Base-by-base conservation (phyloP, 2,888 invertebrate species). In the Drosophila percnosoma region DNA sequence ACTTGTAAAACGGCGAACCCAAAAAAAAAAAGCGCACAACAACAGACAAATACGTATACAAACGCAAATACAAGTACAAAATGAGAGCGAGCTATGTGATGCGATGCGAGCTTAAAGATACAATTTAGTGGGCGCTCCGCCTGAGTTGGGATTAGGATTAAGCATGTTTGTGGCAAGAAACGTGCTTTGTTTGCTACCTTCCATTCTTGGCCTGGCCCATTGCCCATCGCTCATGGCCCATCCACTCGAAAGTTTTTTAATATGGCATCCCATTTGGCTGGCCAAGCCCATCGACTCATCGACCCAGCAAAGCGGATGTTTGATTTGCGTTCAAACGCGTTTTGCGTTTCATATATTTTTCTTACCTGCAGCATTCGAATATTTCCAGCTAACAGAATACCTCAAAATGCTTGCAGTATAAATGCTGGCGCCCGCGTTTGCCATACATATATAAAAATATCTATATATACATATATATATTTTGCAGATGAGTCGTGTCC, bases 1-100 rank as follows among this genome's bases (percentile, higher is more conserved):
- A 79, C 85, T 87, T 88, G 77, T 87, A 87, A 87, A 87, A 77
- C 60, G 73, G 61, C 52, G 52, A 58, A 42, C 66, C 68, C 53
- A 53, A 68, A 60, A 55, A 52, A 55, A 61, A 63, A 55, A 24
- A n/a, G 55, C 31, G 3, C 13, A 61, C 29, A 48, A 40, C 61
- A 61, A 60, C 36, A 54, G 18, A 34, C 27, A 58, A 38, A 53
- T 24, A 57, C 49, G 64, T 18, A 58, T 36, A 53, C 42, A 55
- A 6, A 62, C 24, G 36, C 45, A 31, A 21, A 48, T 42, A 42
- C 42, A 21, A 42, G 21, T 42, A 11, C 42, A 13, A 11, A n/a
- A 33, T 33, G 10, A 11, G 15, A 15, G 45, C 8, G 24, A 45
- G 15, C 15, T 8, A 15, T 45, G 57, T 63, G 54, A 49, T 54